These are phyloP conservation scores for Poeciliopsis presidionis DNA, from an alignment of 2,797 vertebrate species.

Conservation along the genomic window DNA sequence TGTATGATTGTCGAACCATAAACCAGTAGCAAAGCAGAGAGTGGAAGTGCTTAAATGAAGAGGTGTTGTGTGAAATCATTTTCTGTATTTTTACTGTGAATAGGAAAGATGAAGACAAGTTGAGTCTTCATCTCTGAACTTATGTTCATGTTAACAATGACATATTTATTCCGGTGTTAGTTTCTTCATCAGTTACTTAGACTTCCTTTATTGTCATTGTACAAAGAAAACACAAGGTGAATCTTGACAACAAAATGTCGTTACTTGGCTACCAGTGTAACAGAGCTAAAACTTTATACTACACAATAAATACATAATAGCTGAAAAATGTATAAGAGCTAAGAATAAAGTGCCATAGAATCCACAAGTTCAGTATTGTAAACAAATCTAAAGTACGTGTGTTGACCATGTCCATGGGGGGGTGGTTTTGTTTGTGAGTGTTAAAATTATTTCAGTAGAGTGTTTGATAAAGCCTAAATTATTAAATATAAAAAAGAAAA, in stretches of 20 bases:
- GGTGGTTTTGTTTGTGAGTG: too few species aligned
- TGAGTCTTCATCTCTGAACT: constrained; percentile 16
- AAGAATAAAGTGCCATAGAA: too few species aligned
- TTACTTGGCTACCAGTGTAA: too few species aligned
- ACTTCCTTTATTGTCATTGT: too few species aligned
- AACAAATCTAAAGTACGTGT: too few species aligned
- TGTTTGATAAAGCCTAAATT: constrained; percentile 6
- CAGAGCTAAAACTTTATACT: too few species aligned
- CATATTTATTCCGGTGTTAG: constrained; percentile 19
- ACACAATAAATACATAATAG: too few species aligned
- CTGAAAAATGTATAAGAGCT: too few species aligned
- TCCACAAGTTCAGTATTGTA: too few species aligned
- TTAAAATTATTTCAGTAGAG: constrained; percentile 19
- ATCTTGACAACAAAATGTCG: too few species aligned
- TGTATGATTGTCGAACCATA: not conserved
- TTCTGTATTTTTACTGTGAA: constrained; percentile 20
- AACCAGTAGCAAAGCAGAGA: not conserved
- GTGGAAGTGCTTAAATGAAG: constrained; percentile 16
- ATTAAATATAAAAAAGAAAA: not conserved
- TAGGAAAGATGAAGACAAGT: constrained; percentile 10
- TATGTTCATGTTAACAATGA: constrained; percentile 22
- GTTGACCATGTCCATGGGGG: too few species aligned
- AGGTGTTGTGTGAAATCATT: constrained; percentile 44
- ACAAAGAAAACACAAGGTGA: too few species aligned
- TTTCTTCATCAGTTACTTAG: constrained; percentile 37